A percentile compares a stretch with the other conserved stretches of the same genome.
These are phyloP conservation scores for Orientallactaga sibirica DNA, from an alignment of 2,797 vertebrate species.

Conservation along the genomic window DNA sequence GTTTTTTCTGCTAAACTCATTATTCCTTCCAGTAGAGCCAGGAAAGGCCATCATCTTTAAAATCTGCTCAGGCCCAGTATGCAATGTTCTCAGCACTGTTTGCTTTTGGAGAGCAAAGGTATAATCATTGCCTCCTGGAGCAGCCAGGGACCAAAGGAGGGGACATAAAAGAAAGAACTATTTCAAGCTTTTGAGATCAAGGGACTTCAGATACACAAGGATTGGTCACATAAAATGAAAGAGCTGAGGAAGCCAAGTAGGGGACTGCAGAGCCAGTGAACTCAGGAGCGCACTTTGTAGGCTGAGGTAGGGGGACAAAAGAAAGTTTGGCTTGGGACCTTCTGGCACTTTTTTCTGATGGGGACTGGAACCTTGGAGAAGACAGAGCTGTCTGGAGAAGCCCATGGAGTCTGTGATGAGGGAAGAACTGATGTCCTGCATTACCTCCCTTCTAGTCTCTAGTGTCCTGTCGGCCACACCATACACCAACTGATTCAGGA, in stretches of 20 bases:
- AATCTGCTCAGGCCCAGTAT: constrained; percentile 44
- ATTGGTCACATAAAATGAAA: not conserved
- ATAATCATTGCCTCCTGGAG: constrained; percentile 57
- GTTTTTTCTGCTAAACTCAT: constrained; percentile 78
- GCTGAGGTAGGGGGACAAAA: not conserved
- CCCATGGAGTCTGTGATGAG: not conserved
- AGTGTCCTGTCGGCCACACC: not conserved
- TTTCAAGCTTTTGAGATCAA: not conserved
- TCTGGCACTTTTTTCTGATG: not conserved
- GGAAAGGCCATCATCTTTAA: constrained; percentile 69
- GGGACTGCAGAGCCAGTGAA: too few species aligned
- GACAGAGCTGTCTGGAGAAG: not conserved
- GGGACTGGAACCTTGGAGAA: not conserved
- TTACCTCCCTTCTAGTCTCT: not conserved
- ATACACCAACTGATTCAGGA: not conserved
- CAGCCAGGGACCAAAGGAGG: not conserved
- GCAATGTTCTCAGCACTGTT: constrained; percentile 50
- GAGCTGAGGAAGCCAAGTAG: not conserved
- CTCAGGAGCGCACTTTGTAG: not conserved
- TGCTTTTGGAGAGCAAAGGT: constrained; percentile 67
- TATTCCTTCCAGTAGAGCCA: constrained; percentile 75
- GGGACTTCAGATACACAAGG: not conserved
- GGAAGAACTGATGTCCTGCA: not conserved
- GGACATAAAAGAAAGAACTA: not conserved
- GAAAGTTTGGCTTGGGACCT: not conserved